Evolutionary conservation across 2,113 vertebrate genomes (phyloP), one percentile per base, ranked within the genome.

Genomic region (Alethe castanea): DNA sequence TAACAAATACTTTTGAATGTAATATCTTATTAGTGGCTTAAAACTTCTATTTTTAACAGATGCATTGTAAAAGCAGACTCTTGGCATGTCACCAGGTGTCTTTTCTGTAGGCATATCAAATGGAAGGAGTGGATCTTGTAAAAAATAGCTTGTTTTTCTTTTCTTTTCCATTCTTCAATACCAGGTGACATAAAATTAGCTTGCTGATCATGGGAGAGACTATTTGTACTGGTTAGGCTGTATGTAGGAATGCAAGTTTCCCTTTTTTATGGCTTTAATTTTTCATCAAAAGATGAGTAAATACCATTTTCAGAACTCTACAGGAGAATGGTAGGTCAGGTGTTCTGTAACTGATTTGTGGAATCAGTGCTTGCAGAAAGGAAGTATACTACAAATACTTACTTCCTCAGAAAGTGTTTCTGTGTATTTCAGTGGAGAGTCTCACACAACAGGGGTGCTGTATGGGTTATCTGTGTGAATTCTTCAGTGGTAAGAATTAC

Each of bases 1-100:
- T 73, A 78, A 71, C 52, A 81, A 88, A 88, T 67, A 65, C 72
- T 90, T 86, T 73, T 59, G 88, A 96, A 92, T 90, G 71, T 81
- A 79, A 22, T 72, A 67, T 40, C 54, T 85, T 90, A 26, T 15
- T 77, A 82, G 62, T 90, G 74, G 74, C 78, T 93, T 94, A 70
- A 71, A 88, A 74, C 26, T 67, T 82, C 35, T 70, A 0, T 66
- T 92, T 95, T 90, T 81, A 86, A 74, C 28, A 56, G n/a, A 62
- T 60, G 35, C 29, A 28, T 78, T 77, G 35, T 45, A 60, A 77
- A 87, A 86, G 67, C 50, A 83, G 91, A 36, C 56, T 54, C 56
- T 65, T 90, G 53, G 82, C 70, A 22, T 54, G 62, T 54, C 64
- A 73, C 26, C 22, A 26, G 44, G 56, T 81, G 60, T 92, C 86